Base-by-base conservation (phyloP, 2,888 invertebrate genomes). In the Choristoneura rosaceana region DNA sequence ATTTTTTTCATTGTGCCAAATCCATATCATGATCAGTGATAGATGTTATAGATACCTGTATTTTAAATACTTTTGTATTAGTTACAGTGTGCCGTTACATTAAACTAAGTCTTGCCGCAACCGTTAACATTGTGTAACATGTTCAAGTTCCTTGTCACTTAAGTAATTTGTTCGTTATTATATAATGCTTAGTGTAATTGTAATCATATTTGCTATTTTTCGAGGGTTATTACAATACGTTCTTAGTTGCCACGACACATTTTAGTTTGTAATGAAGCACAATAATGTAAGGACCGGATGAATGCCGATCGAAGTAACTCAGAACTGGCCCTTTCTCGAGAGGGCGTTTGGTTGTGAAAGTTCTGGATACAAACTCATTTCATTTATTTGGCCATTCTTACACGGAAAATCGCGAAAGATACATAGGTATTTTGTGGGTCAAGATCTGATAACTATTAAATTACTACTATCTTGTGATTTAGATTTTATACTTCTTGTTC, bases 401-500 rank as follows among this genome's bases (percentile, higher is more conserved):
- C 65, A 64, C 69, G 25, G 47, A 33, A 73, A 69, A 73, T 73
- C 64, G 80, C 80, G 81, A 81, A 82, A 78, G 78, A 81, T 84
- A 81, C 80, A 81, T 80, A 25, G 25, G 25, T 25, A 81, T 80
- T 84, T 86, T 85, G 84, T 81, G 76, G 82, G 85, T 87, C 84
- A 85, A 89, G 87, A 90, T 92, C 92, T 90, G 91, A 90, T 84
- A 85, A 89, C 85, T 89, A 87, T 87, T 91, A 87, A 87, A 85
- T 86, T 86, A 85, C 87, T 86, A 87, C 76, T 77, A 90, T 92
- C 93, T 92, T 94, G 94, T 93, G 92, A 93, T 94, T 92, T 93
- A 93, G 94, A 93, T 94, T 94, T 94, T 93, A 93, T 94, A 93
- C 93, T 93, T 93, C 92, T 93, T 93, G 93, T 93, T 93, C 93